Evolutionary conservation across 2,113 vertebrate species (phyloP).

Genomic region (Cygnus buccinator): DNA sequence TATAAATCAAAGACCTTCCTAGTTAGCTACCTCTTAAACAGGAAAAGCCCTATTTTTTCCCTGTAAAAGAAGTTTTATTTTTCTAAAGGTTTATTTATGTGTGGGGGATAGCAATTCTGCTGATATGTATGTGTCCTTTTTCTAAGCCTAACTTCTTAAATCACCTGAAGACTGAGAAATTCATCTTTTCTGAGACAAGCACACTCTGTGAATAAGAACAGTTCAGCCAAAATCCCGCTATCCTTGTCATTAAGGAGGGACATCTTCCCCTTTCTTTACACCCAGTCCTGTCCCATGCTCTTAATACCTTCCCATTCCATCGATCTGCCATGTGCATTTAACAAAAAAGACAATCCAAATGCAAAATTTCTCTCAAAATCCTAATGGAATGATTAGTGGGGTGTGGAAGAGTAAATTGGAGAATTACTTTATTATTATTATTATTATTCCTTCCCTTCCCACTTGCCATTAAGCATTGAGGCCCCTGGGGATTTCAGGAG

Average conservation of each 20-base stretch:
- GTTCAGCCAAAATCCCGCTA: not conserved
- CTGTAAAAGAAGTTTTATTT: not conserved
- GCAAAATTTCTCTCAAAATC: not conserved
- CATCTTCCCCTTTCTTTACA: not conserved
- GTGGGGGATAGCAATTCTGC: not conserved
- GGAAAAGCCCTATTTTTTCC: not conserved
- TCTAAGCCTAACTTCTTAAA: not conserved
- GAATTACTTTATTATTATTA: not conserved
- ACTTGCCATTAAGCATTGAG: too few species aligned
- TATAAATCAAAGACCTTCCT: not conserved
- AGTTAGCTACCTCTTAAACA: not conserved
- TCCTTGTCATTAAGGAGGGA: not conserved
- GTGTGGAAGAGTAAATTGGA: not conserved
- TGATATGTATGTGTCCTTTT: not conserved
- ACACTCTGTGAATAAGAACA: not conserved
- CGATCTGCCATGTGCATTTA: not conserved
- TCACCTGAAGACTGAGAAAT: slow-evolving; percentile 17
- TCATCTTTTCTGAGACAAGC: not conserved
- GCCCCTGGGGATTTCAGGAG: not conserved
- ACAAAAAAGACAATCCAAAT: not conserved
- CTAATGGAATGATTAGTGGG: not conserved
- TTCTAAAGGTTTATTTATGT: slow-evolving; percentile 9
- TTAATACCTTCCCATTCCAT: not conserved
- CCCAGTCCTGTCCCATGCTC: not conserved
- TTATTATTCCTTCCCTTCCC: too few species aligned